Evolutionary conservation across 2,113 vertebrate species (phyloP), one percentile per base, ranked within the genome.

Genomic region (Copsychus sechellarum): DNA sequence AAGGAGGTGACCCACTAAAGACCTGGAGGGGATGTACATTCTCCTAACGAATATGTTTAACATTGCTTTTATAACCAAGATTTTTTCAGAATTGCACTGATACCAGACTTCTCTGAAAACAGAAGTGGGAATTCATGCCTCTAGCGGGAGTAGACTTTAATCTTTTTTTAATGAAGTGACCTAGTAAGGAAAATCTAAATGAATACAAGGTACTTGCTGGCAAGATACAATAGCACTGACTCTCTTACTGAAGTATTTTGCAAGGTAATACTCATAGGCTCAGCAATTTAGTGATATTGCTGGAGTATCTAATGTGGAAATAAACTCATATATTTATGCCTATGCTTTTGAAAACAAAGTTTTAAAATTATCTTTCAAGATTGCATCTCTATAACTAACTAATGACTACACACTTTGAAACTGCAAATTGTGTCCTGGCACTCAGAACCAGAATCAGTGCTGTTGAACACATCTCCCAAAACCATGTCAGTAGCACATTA

Each of bases 111-210:
- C 36, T 86, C 71, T 80, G 76, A 67, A 88, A 95, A 90, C 23
- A 88, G 85, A 94, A 77, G 34, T 70, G 71, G 60, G 76, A 88
- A 93, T 95, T 96, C 34, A 54, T 88, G 88, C 80, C 86, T 90
- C 86, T 66, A 93, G 82, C 88, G 86, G 76, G n/a, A 92, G 72
- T 28, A 88, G 83, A 71, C 71, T 90, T 86, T 92, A 93, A 95
- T 95, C 73, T 93, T 92, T 88, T 94, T 96, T 93, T 94, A 94
- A 94, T 94, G 80, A 95, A 88, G 60, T 96, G 93, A 94, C 71
- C 71, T 93, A 94, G 71, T 94, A 96, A 96, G 50, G 33, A 83
- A 95, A 92, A 93, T 86, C 45, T 88, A 94, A 87, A 81, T 57
- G 71, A 90, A 85, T 58, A 50, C 26, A 38, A 77, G 34, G 18